Evolutionary conservation across 1,140 invertebrate genomes (phyloP).

Genomic region (Phymastichus coffea): DNA sequence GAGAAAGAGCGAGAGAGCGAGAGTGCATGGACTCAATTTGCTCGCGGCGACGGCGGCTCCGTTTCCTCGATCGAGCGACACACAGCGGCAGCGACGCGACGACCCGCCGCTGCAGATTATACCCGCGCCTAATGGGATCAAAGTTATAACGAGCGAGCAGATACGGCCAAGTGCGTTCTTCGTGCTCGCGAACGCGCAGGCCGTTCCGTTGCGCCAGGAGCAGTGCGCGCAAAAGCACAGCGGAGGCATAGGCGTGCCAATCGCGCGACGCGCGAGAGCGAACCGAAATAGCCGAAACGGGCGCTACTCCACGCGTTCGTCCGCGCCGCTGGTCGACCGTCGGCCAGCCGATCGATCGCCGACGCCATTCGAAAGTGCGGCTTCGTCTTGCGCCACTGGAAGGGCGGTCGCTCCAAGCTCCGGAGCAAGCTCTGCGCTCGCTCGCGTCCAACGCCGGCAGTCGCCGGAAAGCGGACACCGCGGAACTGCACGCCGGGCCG

Average conservation of each 20-base stretch:
- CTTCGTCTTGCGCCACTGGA: no score
- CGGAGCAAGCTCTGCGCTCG: no score
- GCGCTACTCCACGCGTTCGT: not conserved
- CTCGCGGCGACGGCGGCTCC: conserved; percentile 5
- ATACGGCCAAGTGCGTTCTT: no score
- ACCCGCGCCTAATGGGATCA: not conserved
- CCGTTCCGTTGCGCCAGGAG: no score
- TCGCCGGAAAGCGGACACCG: not conserved
- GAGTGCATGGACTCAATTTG: conserved; percentile 11
- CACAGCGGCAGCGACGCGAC: not conserved
- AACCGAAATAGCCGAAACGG: conserved; percentile 9
- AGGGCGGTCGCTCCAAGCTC: no score
- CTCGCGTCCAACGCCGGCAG: not conserved
- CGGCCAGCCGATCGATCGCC: no score
- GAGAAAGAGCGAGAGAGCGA: not conserved
- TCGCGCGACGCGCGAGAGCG: not conserved
- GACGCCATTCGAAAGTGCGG: no score
- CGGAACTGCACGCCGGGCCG: not conserved
- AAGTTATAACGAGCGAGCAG: no score
- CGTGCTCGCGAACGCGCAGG: no score
- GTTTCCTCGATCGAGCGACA: not conserved
- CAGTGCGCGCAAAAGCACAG: no score
- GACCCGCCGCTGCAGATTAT: not conserved
- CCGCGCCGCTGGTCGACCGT: not conserved
- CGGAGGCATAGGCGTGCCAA: no score